Conservation (phyloP, 2,888 invertebrate genomes). For the Tetrapedia diversipes region DNA sequence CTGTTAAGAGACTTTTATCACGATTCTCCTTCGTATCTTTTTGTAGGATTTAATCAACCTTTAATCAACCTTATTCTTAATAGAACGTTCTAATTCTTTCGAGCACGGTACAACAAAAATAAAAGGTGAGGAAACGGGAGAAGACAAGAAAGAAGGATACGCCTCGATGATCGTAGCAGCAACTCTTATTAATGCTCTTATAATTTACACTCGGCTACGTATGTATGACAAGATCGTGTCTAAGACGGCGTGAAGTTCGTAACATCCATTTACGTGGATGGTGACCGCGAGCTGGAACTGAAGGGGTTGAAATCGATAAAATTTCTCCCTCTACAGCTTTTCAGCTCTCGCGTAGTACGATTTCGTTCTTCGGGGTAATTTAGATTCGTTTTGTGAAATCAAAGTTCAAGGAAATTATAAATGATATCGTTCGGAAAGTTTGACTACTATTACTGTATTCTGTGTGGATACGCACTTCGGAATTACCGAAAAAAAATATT, state of each 20-base stretch:
- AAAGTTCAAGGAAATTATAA: background rate
- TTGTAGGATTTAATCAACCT: too few relatives aligned
- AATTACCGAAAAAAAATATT: too few relatives aligned
- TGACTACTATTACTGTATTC: too few relatives aligned
- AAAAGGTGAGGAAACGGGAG: background rate
- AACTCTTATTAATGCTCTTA: background rate
- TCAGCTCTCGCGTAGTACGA: background rate
- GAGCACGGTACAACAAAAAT: too few relatives aligned
- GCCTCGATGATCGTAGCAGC: background rate
- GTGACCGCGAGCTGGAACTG: background rate
- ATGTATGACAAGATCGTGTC: too few relatives aligned
- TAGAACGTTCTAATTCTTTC: too few relatives aligned
- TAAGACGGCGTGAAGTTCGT: too few relatives aligned
- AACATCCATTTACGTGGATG: background rate
- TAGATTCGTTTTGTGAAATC: background rate
- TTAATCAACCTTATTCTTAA: too few relatives aligned
- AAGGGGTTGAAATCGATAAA: slow-evolving; percentile 1
- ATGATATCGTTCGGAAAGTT: background rate
- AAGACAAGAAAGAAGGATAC: slow-evolving; percentile 4
- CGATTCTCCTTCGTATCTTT: too few relatives aligned
- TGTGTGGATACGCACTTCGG: too few relatives aligned
- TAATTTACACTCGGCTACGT: background rate
- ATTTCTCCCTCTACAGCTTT: background rate
- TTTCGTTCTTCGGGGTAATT: background rate
- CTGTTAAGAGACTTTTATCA: background rate